Conservation (phyloP, 2,113 vertebrate species). For the Aphyosemion australe region DNA sequence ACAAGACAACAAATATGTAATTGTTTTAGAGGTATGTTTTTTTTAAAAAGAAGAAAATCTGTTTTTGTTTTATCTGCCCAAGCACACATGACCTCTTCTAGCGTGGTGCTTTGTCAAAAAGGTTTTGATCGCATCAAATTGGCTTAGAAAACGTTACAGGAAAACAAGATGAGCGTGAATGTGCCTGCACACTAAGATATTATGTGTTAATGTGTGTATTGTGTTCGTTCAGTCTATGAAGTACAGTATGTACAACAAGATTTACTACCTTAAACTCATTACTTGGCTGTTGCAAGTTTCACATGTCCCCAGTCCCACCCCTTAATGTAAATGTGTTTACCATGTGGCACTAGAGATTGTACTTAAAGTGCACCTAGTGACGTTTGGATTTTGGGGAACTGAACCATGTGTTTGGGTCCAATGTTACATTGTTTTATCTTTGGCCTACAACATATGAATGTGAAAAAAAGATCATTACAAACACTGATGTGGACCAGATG, state of each 20-base stretch:
- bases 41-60: not conserved
- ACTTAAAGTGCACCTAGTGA: conserved; percentile 78
- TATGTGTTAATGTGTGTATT: conserved; percentile 72
- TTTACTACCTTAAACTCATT: conserved; percentile 67
- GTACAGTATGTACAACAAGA: conserved; percentile 72
- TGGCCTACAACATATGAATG: conserved; percentile 79
- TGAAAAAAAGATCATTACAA: conserved; percentile 71
- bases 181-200: conserved; percentile 70
- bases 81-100: conserved; percentile 63
- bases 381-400: conserved; percentile 69
- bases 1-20: conserved; percentile 13
- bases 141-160: conserved; percentile 62
- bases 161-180: conserved; percentile 52
- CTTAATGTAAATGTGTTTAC: conserved; percentile 72
- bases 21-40: conserved; percentile 44
- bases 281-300: conserved; percentile 66
- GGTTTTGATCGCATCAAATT: conserved; percentile 56
- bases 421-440: conserved; percentile 75
- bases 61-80: not conserved
- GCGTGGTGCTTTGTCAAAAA: conserved; percentile 64
- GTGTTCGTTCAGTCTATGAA: conserved; percentile 73
- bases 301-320: conserved; percentile 48
- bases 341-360: conserved; percentile 76
- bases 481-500: conserved; percentile 79
- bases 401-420: conserved; percentile 70